Base-by-base conservation (phyloP, 2,113 vertebrate genomes). In the Pelecanoides urinatrix region DNA sequence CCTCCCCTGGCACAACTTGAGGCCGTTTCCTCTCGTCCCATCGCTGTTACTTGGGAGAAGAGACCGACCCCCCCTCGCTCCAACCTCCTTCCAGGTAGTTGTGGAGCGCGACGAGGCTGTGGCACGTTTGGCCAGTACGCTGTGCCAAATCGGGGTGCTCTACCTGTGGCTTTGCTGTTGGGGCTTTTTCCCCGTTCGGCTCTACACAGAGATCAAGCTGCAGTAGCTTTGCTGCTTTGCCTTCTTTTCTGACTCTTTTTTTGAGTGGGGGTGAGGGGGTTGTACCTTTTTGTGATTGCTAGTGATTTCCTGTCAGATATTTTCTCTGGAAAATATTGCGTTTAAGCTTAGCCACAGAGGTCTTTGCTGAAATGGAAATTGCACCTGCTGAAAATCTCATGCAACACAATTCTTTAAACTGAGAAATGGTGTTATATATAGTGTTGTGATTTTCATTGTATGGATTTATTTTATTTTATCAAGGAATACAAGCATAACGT, bases 381-480 rank as follows among this genome's bases (percentile, higher is more conserved):
- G 92, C 86, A 81, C 66, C 94, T 95, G 94, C 92, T 94, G 92
- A 47, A 95, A 93, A 88, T 59, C 83, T 90, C 94, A 49, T 59
- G 86, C 95, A 84, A 77, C 50, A 13, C 76, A 4, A 91, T 93
- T 75, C 84, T 90, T 95, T 88, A 83, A 83, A 32, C 72, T 93
- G 90, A 90, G 88, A 59, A 93, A 90, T 90, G 72, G 52, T 75
- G 75, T 63, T 90, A 50, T 88, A 73, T 93, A 94, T 86, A 90
- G 92, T 32, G 53, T 56, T 38, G 59, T 86, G 92, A 49, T 13
- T 92, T 67, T 71, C 88, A 12, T 67, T 22, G n/a, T 71, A 79
- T 78, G 79, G 96, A 92, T 96, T 95, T 92, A 84, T 71, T 91
- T 90, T 81, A 50, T 77, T 93, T 90, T 94, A 91, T 94, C 94